Evolutionary conservation across 1,140 invertebrate genomes (phyloP), one percentile per base, ranked within the genome.

Genomic region (Solenopsis fugax): DNA sequence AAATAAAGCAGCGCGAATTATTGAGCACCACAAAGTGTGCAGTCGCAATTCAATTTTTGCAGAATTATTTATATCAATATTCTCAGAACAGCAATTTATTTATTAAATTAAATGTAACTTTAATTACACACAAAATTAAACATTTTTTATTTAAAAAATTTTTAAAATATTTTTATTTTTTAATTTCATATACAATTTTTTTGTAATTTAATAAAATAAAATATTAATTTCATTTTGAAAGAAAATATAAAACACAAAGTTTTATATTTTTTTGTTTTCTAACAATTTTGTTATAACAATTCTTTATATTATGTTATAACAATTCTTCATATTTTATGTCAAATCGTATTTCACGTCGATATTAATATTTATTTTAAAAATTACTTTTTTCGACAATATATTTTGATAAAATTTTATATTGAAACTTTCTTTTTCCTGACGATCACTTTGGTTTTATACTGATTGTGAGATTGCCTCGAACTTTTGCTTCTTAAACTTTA

Each of bases 1-100:
- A 82, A 18, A 82, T 73, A 73, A 82, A 73, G 24, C 50, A 52
- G 10, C 34, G 50, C 21, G 4, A 81, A 81, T 81, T 81, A 81
- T 13, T 41, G 1, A 71, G 1, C 37, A 2, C 24, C 41, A 18
- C 6, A 41, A 45, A 72, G 72, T 58, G 10, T 34, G 2, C 24
- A 16, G 6, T 71, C 34, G 37, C n/a, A 37, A 21, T 78, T 80
- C 29, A 13, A 78, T 81, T 58, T 72, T 72, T 21, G 6, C 5
- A 12, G 4, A 5, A 34, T 58, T 2, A 72, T 72, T 82, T 82
- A 48, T 72, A 21, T 21, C 12, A 16, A 45, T 58, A 58, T 18
- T 37, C 21, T 2, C 21, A 2, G 21, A 6, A 37, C 7, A 41
- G 62, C 3, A 67, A 64, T 64, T 77, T 64, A 64, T 50, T 64